A percentile compares a stretch with the other conserved stretches of the same genome.
phyloP scores from a whole-genome alignment of 2,888 invertebrate genomes.

The Cyaniris semiargus region DNA sequence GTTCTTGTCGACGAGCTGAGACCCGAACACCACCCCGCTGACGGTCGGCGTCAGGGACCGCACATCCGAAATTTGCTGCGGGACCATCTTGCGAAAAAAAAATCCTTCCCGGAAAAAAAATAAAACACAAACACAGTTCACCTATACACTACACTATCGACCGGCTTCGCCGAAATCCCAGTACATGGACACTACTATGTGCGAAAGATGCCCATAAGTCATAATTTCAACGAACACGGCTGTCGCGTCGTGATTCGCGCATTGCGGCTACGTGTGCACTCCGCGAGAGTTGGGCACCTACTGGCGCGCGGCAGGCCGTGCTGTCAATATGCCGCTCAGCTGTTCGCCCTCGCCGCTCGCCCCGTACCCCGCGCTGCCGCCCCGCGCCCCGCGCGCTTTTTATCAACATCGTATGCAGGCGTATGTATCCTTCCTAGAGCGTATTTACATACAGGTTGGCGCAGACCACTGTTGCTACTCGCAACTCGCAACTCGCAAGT shows the following conservation, averaged over 20 bases:
- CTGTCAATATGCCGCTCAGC: constrained; percentile 84
- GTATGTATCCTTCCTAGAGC: constrained; percentile 15
- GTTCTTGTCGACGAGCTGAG: constrained; percentile 93
- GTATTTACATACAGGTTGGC: background rate
- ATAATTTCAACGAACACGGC: constrained; percentile 76
- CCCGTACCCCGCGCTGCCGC: constrained; percentile 60
- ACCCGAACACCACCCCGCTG: constrained; percentile 90
- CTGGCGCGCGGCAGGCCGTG: constrained; percentile 77
- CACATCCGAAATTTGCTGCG: constrained; percentile 84
- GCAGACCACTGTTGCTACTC: background rate
- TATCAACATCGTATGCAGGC: constrained; percentile 35
- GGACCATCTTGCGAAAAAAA: constrained; percentile 82
- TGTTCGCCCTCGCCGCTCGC: constrained; percentile 71
- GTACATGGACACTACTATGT: constrained; percentile 77
- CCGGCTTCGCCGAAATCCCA: constrained; percentile 66
- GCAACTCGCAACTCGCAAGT: background rate
- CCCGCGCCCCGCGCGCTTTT: constrained; percentile 62
- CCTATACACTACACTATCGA: constrained; percentile 75
- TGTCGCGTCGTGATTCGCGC: constrained; percentile 73
- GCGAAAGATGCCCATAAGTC: constrained; percentile 76
- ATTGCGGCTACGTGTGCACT: constrained; percentile 75
- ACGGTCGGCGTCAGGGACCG: constrained; percentile 81
- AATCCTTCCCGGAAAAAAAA: constrained; percentile 19
- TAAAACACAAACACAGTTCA: constrained; percentile 70
- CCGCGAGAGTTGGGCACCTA: constrained; percentile 76